A percentile compares a stretch with the other conserved stretches of the same genome.
These are phyloP conservation scores for Thalassoma bifasciatum DNA, from an alignment of 2,113 vertebrate species.

Conservation along the genomic window DNA sequence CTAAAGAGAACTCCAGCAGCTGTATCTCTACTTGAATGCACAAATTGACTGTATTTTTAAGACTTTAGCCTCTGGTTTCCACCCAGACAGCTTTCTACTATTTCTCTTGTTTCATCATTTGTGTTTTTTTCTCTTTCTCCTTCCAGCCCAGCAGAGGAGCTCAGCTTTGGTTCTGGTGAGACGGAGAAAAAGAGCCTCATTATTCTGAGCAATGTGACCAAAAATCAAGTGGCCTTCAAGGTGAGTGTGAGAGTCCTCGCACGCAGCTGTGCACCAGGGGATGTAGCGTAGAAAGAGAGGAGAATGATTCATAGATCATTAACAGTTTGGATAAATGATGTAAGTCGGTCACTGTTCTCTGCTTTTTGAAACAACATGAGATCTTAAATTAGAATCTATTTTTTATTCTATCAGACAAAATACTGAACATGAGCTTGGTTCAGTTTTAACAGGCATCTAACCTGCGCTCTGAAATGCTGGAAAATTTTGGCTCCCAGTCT, in stretches of 20 bases:
- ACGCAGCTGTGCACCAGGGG: background rate
- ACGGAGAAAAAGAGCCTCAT: slow-evolving; percentile 94
- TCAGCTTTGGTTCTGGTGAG: slow-evolving; percentile 93
- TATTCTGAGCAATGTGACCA: slow-evolving; percentile 93
- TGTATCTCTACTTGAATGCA: background rate
- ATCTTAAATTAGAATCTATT: too few species aligned
- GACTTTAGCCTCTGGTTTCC: background rate
- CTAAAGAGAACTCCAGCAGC: background rate
- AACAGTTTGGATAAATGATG: too few species aligned
- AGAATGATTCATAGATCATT: too few species aligned
- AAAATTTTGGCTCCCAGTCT: too few species aligned
- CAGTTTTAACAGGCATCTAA: too few species aligned
- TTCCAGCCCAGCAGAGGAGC: slow-evolving; percentile 94
- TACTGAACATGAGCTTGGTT: too few species aligned
- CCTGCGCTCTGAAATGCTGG: too few species aligned
- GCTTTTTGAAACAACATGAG: too few species aligned
- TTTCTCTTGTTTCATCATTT: slow-evolving; percentile 6
- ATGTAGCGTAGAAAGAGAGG: too few species aligned
- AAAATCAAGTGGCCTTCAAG: slow-evolving; percentile 98
- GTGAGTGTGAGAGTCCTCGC: slow-evolving; percentile 75
- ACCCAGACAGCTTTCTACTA: background rate
- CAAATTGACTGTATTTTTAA: background rate
- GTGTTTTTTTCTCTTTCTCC: slow-evolving; percentile 11
- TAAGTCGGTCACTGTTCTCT: too few species aligned
- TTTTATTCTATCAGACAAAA: too few species aligned